Evolutionary conservation across 2,797 vertebrate genomes (phyloP).

Genomic region (Urocyon cinereoargenteus): DNA sequence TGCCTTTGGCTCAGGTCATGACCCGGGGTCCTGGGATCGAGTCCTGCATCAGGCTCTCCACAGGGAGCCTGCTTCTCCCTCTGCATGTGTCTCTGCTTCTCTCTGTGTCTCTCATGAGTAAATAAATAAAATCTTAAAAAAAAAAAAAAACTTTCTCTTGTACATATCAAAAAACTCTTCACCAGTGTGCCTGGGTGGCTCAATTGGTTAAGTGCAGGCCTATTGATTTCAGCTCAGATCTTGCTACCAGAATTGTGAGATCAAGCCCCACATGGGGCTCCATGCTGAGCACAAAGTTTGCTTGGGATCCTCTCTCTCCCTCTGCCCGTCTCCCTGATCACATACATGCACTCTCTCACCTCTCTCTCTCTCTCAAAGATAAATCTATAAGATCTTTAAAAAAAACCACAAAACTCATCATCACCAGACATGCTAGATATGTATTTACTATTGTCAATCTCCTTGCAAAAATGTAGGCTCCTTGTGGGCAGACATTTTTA

Average conservation of each 20-base stretch:
- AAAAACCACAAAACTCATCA: not conserved
- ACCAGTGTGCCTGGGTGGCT: not conserved
- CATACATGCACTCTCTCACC: not conserved
- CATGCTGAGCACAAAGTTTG: not conserved
- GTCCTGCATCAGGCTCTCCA: too few species aligned
- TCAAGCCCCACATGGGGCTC: not conserved
- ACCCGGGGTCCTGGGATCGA: too few species aligned
- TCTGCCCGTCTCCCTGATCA: not conserved
- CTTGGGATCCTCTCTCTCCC: not conserved
- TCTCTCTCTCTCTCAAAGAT: not conserved
- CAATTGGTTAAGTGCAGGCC: not conserved
- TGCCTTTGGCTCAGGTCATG: too few species aligned
- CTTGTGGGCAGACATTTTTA: not conserved
- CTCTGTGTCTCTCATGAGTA: too few species aligned
- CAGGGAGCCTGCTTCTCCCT: too few species aligned
- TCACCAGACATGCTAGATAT: not conserved
- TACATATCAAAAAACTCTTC: not conserved
- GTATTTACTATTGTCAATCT: not conserved
- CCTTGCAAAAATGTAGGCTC: not conserved
- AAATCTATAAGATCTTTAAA: not conserved
- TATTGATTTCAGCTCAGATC: not conserved
- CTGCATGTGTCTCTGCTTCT: too few species aligned
- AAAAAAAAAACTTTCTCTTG: not conserved
- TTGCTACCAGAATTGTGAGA: not conserved
- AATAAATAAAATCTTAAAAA: too few species aligned